phyloP scores from a whole-genome alignment of 2,888 invertebrate species.

The Pecten maximus region DNA sequence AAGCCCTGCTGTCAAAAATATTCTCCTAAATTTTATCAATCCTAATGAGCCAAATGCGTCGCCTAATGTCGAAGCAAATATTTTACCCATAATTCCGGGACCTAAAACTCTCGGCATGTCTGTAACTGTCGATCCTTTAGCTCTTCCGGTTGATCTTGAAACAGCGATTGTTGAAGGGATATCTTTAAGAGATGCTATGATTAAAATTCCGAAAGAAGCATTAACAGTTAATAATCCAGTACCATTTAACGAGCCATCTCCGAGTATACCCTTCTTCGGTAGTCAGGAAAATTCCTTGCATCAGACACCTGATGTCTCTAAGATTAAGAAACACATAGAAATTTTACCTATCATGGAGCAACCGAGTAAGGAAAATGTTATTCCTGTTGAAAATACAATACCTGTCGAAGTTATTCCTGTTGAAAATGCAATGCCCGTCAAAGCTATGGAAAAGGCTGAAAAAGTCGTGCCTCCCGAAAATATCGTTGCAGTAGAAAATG shows the following conservation, averaged over 20 bases:
- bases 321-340: not conserved
- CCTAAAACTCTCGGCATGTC: not conserved
- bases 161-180: conserved; percentile 1
- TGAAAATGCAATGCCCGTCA: not conserved
- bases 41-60: not conserved
- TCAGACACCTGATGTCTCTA: not conserved
- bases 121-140: not conserved
- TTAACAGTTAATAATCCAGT: not conserved
- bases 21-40: not conserved
- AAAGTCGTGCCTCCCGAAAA: not conserved
- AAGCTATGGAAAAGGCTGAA: not conserved
- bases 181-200: conserved; percentile 1
- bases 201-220: not conserved
- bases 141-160: not conserved
- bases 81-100: not conserved
- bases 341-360: not conserved
- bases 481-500: not conserved
- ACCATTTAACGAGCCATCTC: not conserved
- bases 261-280: not conserved
- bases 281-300: not conserved
- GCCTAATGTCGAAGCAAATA: not conserved
- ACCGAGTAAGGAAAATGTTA: not conserved
- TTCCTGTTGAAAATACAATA: not conserved
- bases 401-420: too few relatives aligned
- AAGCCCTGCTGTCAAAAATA: not conserved